These are phyloP conservation scores for Gila robusta DNA, from an alignment of 2,797 vertebrate genomes.

Conservation along the genomic window DNA sequence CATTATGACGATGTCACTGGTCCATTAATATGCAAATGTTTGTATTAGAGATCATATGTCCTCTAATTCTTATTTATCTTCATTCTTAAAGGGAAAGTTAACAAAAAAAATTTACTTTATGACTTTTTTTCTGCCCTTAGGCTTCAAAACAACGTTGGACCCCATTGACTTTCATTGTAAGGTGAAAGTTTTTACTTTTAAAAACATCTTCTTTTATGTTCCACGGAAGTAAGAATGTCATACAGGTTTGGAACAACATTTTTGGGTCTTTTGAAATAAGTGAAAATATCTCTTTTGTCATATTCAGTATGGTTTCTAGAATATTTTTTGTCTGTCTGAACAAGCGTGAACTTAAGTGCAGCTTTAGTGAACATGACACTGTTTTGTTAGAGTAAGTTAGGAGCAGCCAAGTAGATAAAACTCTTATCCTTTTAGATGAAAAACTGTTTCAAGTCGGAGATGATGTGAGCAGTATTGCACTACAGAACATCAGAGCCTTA, in stretches of 20 bases:
- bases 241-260: too few relatives aligned
- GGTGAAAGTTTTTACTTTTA: too few relatives aligned
- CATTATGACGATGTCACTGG: background rate
- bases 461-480: background rate
- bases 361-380: background rate
- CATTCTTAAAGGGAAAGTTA: background rate
- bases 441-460: background rate
- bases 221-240: background rate
- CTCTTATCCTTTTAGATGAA: background rate
- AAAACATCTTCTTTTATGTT: too few relatives aligned
- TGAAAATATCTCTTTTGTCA: too few relatives aligned
- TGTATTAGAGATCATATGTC: background rate
- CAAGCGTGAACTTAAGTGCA: background rate
- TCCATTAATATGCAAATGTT: background rate
- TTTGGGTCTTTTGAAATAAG: too few relatives aligned
- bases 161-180: background rate
- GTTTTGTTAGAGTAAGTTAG: too few relatives aligned
- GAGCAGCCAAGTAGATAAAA: background rate
- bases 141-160: background rate
- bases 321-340: constrained; percentile 2
- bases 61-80: background rate
- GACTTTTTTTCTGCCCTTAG: too few relatives aligned
- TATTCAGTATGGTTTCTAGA: background rate
- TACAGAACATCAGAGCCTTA: background rate
- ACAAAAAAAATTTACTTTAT: too few relatives aligned